Evolutionary conservation across 1,140 invertebrate species (phyloP), one percentile per base, ranked within the genome.

Genomic region (Drosophila watanabei): DNA sequence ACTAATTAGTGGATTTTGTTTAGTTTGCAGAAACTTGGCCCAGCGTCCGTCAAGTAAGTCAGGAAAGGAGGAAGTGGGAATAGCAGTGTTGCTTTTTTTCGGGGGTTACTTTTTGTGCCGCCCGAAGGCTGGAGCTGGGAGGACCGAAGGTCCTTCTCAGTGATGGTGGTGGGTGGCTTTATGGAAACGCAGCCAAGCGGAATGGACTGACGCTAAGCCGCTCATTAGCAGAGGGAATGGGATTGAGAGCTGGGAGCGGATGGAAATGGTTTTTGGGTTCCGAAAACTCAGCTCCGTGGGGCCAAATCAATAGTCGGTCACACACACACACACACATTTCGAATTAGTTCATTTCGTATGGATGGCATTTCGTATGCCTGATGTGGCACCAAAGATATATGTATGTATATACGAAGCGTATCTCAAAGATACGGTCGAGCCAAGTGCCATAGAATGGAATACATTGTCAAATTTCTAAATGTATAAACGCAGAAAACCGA

Each of bases 1-100:
- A 80, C 81, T 84, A 84, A 83, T 83, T 84, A 84, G 81, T 75
- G 76, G 64, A 80, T 84, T 83, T 82, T 83, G 80, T 75, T 83
- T 83, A 80, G 80, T 80, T 83, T 83, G 81, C 81, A 80, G 48
- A 76, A 84, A 84, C 59, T 82, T 78, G 58, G 63, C 46, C 62
- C 28, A 32, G 54, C 62, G 48, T 64, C 37, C 61, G 51, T 51
- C 66, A 69, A 56, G 33, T 28, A 35, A 66, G 75, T 39, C 39
- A 39, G 61, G 52, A 24, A 57, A 57, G 28, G 16, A 37, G 48
- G 45, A n/a, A 20, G 13, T 13, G 20, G 11, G 43, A 30, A 7
- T 18, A 10, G 33, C 9, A 45, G 43, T 48, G 54, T 65, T 57
- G 43, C 35, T 61, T 69, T 69, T 75, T 84, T 68, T n/a, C n/a